Percentiles rank a stretch among this genome's conserved stretches.
Conservation (phyloP, 2,113 vertebrate genomes). For the Piaya cayana region DNA sequence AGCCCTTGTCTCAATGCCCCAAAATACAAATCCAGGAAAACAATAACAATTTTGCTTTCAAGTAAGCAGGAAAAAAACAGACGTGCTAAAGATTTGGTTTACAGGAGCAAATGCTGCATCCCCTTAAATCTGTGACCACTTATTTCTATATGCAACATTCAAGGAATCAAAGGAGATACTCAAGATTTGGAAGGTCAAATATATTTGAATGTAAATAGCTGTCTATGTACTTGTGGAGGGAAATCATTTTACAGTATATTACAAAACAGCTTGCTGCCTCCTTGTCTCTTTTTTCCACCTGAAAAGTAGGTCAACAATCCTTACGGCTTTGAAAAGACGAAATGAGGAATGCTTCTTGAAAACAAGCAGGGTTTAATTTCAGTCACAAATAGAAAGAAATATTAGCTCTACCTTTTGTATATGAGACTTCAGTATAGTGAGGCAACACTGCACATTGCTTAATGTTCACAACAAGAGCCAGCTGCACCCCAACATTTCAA, state of each 20-base stretch:
- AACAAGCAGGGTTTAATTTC: constrained; percentile 1
- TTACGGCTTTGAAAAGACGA: constrained; percentile 27
- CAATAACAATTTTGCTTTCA: neutral
- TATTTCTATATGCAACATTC: neutral
- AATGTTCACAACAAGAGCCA: neutral
- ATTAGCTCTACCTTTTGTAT: neutral
- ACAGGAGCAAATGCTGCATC: neutral
- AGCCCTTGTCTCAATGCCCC: neutral
- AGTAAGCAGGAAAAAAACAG: neutral
- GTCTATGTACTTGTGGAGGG: neutral
- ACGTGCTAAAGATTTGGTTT: neutral
- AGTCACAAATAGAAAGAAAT: neutral
- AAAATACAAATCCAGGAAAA: neutral
- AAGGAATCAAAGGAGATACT: neutral
- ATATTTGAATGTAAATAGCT: neutral
- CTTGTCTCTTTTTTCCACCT: neutral
- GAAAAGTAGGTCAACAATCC: constrained; percentile 65
- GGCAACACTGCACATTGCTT: neutral
- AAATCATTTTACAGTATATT: constrained; percentile 6
- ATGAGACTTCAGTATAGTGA: neutral
- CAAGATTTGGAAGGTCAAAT: neutral
- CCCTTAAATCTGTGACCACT: neutral
- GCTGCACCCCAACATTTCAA: neutral
- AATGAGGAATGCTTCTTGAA: neutral
- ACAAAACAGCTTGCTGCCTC: constrained; percentile 44